Evolutionary conservation across 2,888 invertebrate genomes (phyloP).

Genomic region (Oxytorus armatus): DNA sequence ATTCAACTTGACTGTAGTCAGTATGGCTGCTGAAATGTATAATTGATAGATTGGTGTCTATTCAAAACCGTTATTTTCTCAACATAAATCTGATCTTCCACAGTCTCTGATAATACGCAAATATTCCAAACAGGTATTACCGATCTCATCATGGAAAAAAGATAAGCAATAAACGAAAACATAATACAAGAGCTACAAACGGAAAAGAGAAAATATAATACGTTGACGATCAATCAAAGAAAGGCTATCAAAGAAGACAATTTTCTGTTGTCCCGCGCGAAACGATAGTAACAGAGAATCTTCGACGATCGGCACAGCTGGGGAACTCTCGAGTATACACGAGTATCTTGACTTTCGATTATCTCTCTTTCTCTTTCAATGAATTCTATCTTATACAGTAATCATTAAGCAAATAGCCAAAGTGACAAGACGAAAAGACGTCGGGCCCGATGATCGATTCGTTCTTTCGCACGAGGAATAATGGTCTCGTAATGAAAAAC

Average conservation of each 20-base stretch:
- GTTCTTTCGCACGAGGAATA: constrained; percentile 69
- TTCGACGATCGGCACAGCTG: not conserved
- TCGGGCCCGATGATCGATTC: constrained; percentile 2
- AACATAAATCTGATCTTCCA: too few species aligned
- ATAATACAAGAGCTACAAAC: too few species aligned
- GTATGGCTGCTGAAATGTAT: too few species aligned
- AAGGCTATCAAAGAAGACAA: not conserved
- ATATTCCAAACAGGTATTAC: too few species aligned
- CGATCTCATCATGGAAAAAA: too few species aligned
- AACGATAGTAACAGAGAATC: not conserved
- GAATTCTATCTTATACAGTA: not conserved
- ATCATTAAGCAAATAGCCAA: constrained; percentile 36
- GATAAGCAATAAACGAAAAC: too few species aligned
- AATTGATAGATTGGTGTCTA: too few species aligned
- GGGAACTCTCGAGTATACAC: constrained; percentile 11
- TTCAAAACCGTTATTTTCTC: too few species aligned
- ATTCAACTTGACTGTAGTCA: too few species aligned
- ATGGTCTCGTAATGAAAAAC: constrained; percentile 52
- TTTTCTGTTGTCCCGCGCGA: not conserved
- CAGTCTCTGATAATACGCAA: too few species aligned
- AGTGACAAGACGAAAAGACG: constrained; percentile 12
- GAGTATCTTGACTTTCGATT: not conserved
- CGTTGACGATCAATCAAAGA: not conserved
- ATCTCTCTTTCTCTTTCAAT: not conserved
- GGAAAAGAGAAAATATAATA: too few species aligned